Evolutionary conservation across 2,113 vertebrate species (phyloP), one percentile per base, ranked within the genome.

Genomic region (Bubo scandiacus): DNA sequence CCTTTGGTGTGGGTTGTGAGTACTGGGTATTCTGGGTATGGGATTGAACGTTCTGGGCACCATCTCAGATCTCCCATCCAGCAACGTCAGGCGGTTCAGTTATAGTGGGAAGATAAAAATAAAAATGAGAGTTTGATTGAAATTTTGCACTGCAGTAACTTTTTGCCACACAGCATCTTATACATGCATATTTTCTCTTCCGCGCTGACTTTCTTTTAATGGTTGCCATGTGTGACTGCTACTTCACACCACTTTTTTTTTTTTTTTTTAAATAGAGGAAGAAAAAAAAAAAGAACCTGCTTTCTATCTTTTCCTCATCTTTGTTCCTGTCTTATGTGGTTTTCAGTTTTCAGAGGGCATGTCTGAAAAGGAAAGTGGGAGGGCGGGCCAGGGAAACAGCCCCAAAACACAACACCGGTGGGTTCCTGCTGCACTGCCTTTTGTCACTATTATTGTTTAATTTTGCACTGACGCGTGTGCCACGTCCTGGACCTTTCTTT

Each of bases 91-190:
- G 94, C 88, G 7, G 93, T 92, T 96, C 93, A 65, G 72, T 88
- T 94, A 1, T 49, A 94, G 95, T 82, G 90, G 97, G 88, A 90
- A 95, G 96, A 96, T 94, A 97, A 97, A 96, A 97, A 96, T 97
- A 97, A 97, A 97, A 59, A 91, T 21, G 92, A 66, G 97, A 96
- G 86, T 96, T 96, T 92, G 94, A 90, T 8, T 92, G 96, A 84
- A 95, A 88, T 92, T 87, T 94, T 97, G 95, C 90, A 92, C 91
- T 90, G 93, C 88, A 96, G 95, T 66, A 91, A 94, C 88, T 94
- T 97, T 95, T 95, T 20, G 81, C 94, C 97, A 94, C 96, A 95
- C 95, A 94, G 68, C 94, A 70, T 96, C 96, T 96, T 43, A 43
- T 22, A 42, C 75, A 45, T 38, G 84, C 78, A 66, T 77, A 79